Conservation (phyloP, 2,113 vertebrate genomes). For the Lophius piscatorius region DNA sequence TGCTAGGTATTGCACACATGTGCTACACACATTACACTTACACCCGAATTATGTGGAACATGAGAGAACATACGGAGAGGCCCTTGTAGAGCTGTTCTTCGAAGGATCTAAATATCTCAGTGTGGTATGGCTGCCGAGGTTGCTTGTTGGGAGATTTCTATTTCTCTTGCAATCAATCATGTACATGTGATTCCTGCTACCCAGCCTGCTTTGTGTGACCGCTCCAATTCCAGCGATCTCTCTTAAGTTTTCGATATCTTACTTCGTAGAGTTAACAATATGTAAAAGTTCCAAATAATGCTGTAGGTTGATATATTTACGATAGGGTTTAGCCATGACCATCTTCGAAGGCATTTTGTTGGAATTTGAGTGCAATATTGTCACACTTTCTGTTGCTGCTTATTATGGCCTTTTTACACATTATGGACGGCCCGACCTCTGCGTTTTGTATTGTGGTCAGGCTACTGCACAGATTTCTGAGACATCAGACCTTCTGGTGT, state of each 20-base stretch:
- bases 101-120: slow-evolving; percentile 13
- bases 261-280: slow-evolving; percentile 1
- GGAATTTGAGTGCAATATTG: neutral
- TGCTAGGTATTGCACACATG: slow-evolving; percentile 16
- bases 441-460: slow-evolving; percentile 49
- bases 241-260: slow-evolving; percentile 5
- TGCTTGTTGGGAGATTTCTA: slow-evolving; percentile 1
- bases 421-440: neutral
- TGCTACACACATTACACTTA: slow-evolving; percentile 36
- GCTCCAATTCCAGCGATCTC: neutral
- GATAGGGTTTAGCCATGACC: neutral
- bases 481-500: slow-evolving; percentile 67
- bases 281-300: neutral
- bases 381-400: too few relatives aligned
- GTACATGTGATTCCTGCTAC: slow-evolving; percentile 7
- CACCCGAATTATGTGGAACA: slow-evolving; percentile 25
- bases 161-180: slow-evolving; percentile 8
- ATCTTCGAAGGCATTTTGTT: neutral
- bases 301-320: neutral
- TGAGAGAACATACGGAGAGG: slow-evolving; percentile 27
- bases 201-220: neutral
- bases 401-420: neutral
- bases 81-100: slow-evolving; percentile 14
- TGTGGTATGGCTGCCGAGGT: slow-evolving; percentile 1
- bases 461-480: slow-evolving; percentile 65